Evolutionary conservation across 2,113 vertebrate genomes (phyloP).

Genomic region (Notiomystis cincta): DNA sequence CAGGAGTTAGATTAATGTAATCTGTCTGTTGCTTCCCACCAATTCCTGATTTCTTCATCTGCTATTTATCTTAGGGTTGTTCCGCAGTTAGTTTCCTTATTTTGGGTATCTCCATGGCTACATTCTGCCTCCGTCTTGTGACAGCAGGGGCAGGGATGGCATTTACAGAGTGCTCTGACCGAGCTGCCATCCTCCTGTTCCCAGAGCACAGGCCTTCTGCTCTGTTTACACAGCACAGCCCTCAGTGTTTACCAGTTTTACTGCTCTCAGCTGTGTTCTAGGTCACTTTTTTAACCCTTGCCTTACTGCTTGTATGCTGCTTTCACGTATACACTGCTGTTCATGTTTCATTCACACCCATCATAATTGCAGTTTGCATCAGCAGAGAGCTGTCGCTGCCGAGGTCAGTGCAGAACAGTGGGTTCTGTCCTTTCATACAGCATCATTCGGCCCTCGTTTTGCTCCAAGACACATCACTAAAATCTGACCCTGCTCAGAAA

Average conservation of each 20-base stretch:
- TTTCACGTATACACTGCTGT: neutral
- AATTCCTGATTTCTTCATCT: neutral
- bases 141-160: neutral
- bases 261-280: neutral
- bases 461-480: neutral
- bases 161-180: neutral
- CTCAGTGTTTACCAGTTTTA: neutral
- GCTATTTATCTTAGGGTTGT: neutral
- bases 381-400: neutral
- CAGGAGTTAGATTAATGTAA: neutral
- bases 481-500: neutral
- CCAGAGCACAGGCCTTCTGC: neutral
- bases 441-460: neutral
- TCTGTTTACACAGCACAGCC: neutral
- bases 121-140: neutral
- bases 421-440: neutral
- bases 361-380: neutral
- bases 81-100: neutral
- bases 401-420: neutral
- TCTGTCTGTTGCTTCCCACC: neutral
- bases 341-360: neutral
- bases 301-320: neutral
- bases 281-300: neutral
- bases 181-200: neutral
- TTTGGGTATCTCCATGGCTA: neutral